These are phyloP conservation scores for Melozone crissalis DNA, from an alignment of 2,113 vertebrate species.

Conservation along the genomic window DNA sequence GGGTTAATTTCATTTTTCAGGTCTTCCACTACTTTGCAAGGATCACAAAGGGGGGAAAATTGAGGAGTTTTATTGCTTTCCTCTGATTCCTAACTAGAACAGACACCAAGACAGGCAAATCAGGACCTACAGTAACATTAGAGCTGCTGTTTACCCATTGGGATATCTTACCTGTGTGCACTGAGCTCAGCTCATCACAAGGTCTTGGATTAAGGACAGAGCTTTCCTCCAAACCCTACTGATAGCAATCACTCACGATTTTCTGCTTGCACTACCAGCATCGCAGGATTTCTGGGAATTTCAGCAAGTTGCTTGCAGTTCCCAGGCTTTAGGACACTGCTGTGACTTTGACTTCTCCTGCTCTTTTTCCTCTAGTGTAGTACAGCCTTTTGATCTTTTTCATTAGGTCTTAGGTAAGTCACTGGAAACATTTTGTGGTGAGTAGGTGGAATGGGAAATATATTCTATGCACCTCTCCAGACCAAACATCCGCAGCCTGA, in stretches of 20 bases:
- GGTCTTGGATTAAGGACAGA: neutral
- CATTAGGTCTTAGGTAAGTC: neutral
- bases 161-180: neutral
- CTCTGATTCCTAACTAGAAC: neutral
- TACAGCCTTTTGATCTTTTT: neutral
- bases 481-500: neutral
- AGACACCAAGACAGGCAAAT: neutral
- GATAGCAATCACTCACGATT: neutral
- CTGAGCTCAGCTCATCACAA: neutral
- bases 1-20: neutral
- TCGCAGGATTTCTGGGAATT: neutral
- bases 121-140: neutral
- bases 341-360: conserved; percentile 11
- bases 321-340: neutral
- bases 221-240: neutral
- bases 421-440: neutral
- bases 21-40: neutral
- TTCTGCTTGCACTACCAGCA: neutral
- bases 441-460: neutral
- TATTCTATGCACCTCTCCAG: neutral
- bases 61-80: neutral
- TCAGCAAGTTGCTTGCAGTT: neutral
- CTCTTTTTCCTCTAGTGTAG: neutral
- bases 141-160: neutral
- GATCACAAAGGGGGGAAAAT: neutral